Base-by-base conservation (phyloP, 2,888 invertebrate genomes). In the Latrodectus elegans region DNA sequence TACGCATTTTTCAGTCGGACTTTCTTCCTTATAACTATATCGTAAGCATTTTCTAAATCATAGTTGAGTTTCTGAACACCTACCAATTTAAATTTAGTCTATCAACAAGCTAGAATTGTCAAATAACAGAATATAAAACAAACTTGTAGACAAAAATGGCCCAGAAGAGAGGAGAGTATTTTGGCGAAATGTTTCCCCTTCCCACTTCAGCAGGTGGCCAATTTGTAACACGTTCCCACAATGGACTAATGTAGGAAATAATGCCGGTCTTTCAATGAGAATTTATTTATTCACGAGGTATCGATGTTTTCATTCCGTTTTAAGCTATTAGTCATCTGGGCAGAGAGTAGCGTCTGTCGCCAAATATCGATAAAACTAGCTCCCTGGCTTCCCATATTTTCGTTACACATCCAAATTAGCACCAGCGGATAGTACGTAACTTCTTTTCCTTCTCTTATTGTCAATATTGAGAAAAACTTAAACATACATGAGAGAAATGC, bases 281-380 rank as follows among this genome's bases (percentile, higher is more conserved):
- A n/a, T 51, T 80, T 80, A 80, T 72, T 72, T 38, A 80, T 80
- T 80, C 80, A 80, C 49, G 80, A 26, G 55, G 51, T 64, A 80
- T 71, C 26, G 60, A 72, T 64, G 72, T 72, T 55, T 70, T 72
- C 17, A 38, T 15, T 60, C 51, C 64, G 12, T 14, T 17, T 52
- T 68, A 12, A 68, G 12, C 22, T 68, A 26, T 11, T 17, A 68
- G 10, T 60, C 67, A 22, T 17, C 17, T 22, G 60, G 67, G 12
- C 17, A 67, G 22, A 68, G 17, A 68, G 22, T 15, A 22, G 11
- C 12, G 3, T 68, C 12, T 22, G 22, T 68, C 67, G 22, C 67
- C 67, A 22, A 68, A 17, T 68, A 68, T 68, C 22, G 22, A 68
- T 68, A 8, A 22, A 68, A 26, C 17, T 68, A 17, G 6, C n/a